Base-by-base conservation (phyloP, 2,797 vertebrate species). In the Rhincodon typus region DNA sequence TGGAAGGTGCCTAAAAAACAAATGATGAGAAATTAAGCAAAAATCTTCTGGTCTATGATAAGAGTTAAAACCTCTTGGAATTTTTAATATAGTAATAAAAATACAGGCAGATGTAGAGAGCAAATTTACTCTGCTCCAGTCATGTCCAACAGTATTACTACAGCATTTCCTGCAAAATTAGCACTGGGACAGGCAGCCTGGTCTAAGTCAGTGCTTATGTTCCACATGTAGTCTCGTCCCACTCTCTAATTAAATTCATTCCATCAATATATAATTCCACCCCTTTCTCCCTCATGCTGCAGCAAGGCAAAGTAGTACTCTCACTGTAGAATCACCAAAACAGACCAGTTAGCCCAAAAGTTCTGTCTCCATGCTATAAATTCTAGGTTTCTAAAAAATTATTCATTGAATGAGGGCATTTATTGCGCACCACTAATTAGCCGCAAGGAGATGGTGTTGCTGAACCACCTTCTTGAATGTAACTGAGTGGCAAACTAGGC, bases 1-100 rank as follows among this genome's bases (percentile, higher is more conserved):
- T 99, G 96, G 98, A 98, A 0, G 99, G 99, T 12, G 99, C 99
- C 99, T 99, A 96, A 0, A 95, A 91, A 96, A 77, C 15, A 34
- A 27, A 95, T 50, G 53, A 17, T 86, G 82, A 91, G 93, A 66
- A 6, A 96, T 96, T 4, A 30, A 93, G 23, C 38, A 8, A 38
- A n/a, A 34, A 87, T 25, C 7, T 67, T 67, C 7, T 42, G n/a
- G n/a, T 67, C 7, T 25, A 23, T 21, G 62, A 3, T 8, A 4
- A 66, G 30, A 90, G 27, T 13, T 34, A 21, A n/a, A 91, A 30
- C 53, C 1, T 30, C 10, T 2, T 34, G 13, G 5, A 21, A 66
- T 15, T 42, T 34, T 69, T 42, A 25, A 93, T 23, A 90, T 25
- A 21, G 21, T 12, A n/a, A 23, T 25, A 93, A 34, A 57, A 25